A percentile compares a stretch with the other conserved stretches of the same genome.
Evolutionary conservation across 1,140 invertebrate genomes (phyloP).

Genomic region (Agrypnia vestita): DNA sequence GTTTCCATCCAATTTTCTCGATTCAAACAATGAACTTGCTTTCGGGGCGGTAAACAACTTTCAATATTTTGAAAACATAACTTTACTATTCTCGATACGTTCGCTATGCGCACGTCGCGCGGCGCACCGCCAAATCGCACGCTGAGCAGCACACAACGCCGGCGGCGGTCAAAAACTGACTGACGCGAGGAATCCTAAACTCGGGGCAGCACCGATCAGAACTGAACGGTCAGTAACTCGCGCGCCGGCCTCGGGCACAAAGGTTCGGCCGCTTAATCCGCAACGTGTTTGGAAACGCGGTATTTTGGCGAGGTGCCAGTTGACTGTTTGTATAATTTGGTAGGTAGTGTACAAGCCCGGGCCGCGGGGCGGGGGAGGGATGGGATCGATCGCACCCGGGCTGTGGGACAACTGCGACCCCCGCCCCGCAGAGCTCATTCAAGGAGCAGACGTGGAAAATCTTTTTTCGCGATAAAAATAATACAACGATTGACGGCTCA

Average conservation of each 20-base stretch:
- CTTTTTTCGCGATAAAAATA: conserved; percentile 1
- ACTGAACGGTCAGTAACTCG: not conserved
- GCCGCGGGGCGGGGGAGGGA: not conserved
- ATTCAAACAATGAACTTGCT: conserved; percentile 54
- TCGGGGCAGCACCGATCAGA: not conserved
- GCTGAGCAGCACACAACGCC: conserved; percentile 34
- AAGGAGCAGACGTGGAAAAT: conserved; percentile 30
- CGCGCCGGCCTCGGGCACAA: not conserved
- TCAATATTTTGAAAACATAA: conserved; percentile 53
- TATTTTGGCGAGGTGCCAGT: not conserved
- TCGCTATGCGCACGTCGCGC: conserved; percentile 46
- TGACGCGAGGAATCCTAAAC: conserved; percentile 21
- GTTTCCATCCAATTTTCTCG: not conserved
- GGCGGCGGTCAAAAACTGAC: conserved; percentile 33
- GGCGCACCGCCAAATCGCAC: conserved; percentile 48
- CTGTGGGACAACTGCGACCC: conserved; percentile 20
- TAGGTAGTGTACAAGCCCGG: conserved; percentile 10
- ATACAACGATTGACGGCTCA: too few relatives aligned
- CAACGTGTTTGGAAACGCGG: not conserved
- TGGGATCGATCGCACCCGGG: conserved; percentile 43
- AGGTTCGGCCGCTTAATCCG: not conserved
- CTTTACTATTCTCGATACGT: conserved; percentile 30
- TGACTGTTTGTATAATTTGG: not conserved
- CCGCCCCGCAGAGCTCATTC: conserved; percentile 30
- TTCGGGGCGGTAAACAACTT: conserved; percentile 41